Percentiles rank a stretch among this genome's conserved stretches.
Evolutionary conservation across 2,888 invertebrate species (phyloP).

Genomic region (Scotopteryx bipunctaria): DNA sequence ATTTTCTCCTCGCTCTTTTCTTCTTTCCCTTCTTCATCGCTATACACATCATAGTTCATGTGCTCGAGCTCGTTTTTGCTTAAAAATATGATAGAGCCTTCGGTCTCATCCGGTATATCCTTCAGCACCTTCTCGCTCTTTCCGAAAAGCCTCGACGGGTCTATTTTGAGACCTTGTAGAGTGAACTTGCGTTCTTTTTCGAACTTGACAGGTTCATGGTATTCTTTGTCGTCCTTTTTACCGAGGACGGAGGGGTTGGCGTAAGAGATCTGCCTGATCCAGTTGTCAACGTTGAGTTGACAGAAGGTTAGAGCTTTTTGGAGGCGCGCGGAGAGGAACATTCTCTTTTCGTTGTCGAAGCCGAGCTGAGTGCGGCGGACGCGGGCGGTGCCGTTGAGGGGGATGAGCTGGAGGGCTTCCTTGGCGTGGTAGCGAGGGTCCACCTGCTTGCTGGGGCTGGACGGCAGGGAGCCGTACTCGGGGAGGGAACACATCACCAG

Average conservation of each 20-base stretch:
- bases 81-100: constrained; percentile 86
- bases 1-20: constrained; percentile 71
- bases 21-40: constrained; percentile 77
- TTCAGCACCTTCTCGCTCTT: constrained; percentile 79
- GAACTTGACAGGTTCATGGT: constrained; percentile 77
- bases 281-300: constrained; percentile 85
- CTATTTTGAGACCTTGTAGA: constrained; percentile 77
- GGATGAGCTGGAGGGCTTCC: constrained; percentile 77
- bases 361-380: constrained; percentile 84
- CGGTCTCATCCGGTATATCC: constrained; percentile 84
- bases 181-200: constrained; percentile 81
- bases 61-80: constrained; percentile 86
- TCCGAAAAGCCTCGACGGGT: constrained; percentile 75
- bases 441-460: constrained; percentile 78
- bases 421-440: constrained; percentile 82
- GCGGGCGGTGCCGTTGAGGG: constrained; percentile 67
- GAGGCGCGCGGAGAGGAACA: constrained; percentile 85
- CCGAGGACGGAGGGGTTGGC: constrained; percentile 68
- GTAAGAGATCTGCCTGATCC: constrained; percentile 85
- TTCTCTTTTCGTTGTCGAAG: constrained; percentile 84
- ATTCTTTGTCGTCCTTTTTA: constrained; percentile 80
- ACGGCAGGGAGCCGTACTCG: constrained; percentile 73
- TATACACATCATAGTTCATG: constrained; percentile 82
- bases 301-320: constrained; percentile 86
- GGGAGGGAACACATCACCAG: constrained; percentile 86